These are phyloP conservation scores for Agriopis leucophaearia DNA, from an alignment of 2,888 invertebrate genomes.

Conservation along the genomic window DNA sequence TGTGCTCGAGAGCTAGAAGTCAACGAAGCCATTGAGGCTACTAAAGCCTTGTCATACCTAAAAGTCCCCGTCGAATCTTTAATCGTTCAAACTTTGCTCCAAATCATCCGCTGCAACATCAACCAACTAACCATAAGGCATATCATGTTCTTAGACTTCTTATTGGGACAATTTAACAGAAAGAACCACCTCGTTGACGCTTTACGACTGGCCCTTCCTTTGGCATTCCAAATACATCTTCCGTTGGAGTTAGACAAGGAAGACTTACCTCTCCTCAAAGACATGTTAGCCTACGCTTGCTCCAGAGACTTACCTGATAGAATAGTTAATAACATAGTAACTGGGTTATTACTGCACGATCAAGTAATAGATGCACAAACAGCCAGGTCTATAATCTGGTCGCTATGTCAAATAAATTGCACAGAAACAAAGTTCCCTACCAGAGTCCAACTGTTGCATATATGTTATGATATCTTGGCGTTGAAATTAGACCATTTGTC, in stretches of 20 bases:
- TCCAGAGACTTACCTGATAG: conserved; percentile 80
- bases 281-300: conserved; percentile 85
- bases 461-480: conserved; percentile 80
- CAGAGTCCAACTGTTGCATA: conserved; percentile 81
- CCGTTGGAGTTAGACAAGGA: conserved; percentile 85
- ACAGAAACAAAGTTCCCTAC: conserved; percentile 69
- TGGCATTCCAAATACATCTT: conserved; percentile 89
- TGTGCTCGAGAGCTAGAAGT: conserved; percentile 83
- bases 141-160: conserved; percentile 87
- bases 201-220: conserved; percentile 88
- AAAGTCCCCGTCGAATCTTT: conserved; percentile 86
- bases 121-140: conserved; percentile 87
- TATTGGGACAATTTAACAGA: conserved; percentile 80
- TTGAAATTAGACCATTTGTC: conserved; percentile 73
- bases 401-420: conserved; percentile 81
- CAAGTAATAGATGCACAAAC: conserved; percentile 73
- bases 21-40: conserved; percentile 85
- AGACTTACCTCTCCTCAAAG: conserved; percentile 80
- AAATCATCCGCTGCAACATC: conserved; percentile 87
- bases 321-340: conserved; percentile 83
- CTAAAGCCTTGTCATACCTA: conserved; percentile 86
- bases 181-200: conserved; percentile 88
- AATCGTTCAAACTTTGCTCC: conserved; percentile 88
- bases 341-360: conserved; percentile 77
- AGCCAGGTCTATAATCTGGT: conserved; percentile 86